Conservation (phyloP, 2,888 invertebrate genomes). For the Drosophila borealis region DNA sequence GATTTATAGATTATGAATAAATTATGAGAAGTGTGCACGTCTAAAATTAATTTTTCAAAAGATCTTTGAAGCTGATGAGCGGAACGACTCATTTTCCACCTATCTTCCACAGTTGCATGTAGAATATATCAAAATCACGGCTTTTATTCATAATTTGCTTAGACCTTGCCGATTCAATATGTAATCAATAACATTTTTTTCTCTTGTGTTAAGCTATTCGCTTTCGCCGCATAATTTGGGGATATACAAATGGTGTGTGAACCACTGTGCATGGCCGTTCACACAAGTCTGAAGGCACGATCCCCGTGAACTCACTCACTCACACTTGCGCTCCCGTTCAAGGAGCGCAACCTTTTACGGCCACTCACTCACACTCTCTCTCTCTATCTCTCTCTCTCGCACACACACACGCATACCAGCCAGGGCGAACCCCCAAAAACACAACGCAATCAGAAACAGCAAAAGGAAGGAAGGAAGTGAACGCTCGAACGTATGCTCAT, state of each 20-base stretch:
- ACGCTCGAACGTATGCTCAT: conserved; percentile 75
- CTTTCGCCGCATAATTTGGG: not conserved
- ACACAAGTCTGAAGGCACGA: conserved; percentile 63
- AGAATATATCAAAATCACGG: no score
- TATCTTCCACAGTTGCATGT: no score
- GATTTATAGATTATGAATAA: no score
- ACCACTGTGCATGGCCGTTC: conserved; percentile 70
- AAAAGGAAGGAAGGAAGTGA: conserved; percentile 63
- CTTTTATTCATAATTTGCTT: no score
- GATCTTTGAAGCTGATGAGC: no score
- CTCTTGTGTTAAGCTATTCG: not conserved
- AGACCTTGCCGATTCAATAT: no score
- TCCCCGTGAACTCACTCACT: conserved; percentile 66
- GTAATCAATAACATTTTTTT: no score
- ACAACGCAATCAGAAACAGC: conserved; percentile 24
- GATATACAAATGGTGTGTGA: not conserved
- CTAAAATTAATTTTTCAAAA: no score
- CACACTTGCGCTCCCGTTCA: conserved; percentile 28
- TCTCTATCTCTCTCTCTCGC: conserved; percentile 10
- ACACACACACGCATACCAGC: conserved; percentile 5
- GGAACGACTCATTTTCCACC: no score
- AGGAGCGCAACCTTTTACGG: conserved; percentile 51
- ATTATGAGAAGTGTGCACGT: no score
- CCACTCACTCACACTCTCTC: conserved; percentile 54
- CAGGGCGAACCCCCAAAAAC: conserved; percentile 57